Evolutionary conservation across 1,140 invertebrate species (phyloP), one percentile per base, ranked within the genome.

Genomic region (Pseudobourletiella spinata): DNA sequence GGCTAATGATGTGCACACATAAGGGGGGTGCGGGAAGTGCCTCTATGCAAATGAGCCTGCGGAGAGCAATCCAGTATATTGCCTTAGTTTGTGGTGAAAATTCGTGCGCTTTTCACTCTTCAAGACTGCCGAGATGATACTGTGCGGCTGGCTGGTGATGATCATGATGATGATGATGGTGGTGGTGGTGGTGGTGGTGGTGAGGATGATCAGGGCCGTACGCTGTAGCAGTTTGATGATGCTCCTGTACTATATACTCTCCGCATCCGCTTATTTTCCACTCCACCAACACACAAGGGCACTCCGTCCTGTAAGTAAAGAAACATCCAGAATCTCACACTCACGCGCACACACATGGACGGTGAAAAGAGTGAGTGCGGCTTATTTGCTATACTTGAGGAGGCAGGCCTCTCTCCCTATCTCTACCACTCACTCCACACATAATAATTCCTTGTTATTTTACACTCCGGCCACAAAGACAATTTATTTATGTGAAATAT

Each of bases 31-130:
- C n/a, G n/a, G n/a, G n/a, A n/a, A n/a, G n/a, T n/a, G n/a, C n/a
- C n/a, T n/a, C 16, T 60, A 65, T 61, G 64, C 56, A 65, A 61
- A 65, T 65, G 29, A 59, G 59, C 64, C 64, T 50, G 28, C 35
- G 59, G 64, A 61, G 61, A 61, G 29, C 48, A 65, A 61, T 55
- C 55, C 26, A 58, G 58, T 55, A 57, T 59, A 65, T 65, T 65
- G 64, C 64, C 64, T 65, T 65, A 65, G 64, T 65, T 65, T 65
- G 64, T 55, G 62, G 62, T 59, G 35, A 26, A 42, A 43, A 59
- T 61, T 35, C 46, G 51, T 55, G 32, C 35, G 59, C 59, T 61
- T 61, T 61, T 61, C 59, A 54, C 59, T 61, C 32, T 61, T 55
- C 50, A 60, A 60, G 58, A 60, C 35, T 24, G 44, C 43, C 24